phyloP scores from a whole-genome alignment of 2,888 invertebrate genomes.

The Suillia variegata region DNA sequence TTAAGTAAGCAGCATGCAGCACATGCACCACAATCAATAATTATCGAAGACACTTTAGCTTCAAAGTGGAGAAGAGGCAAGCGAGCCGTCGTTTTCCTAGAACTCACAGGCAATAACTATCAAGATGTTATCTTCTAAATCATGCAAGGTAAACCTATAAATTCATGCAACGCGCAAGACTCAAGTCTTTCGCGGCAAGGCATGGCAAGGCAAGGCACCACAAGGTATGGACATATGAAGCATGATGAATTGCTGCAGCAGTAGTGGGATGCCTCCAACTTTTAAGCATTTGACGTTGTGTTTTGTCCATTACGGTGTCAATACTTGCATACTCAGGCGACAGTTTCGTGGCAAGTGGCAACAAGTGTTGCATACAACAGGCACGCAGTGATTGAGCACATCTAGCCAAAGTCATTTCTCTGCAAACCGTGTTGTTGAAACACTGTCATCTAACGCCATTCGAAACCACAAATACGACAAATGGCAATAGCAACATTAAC shows the following conservation, averaged over 20 bases:
- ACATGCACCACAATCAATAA: conserved; percentile 17
- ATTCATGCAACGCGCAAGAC: conserved; percentile 13
- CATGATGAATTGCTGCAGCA: conserved; percentile 6
- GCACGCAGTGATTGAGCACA: not conserved
- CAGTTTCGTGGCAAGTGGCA: too few relatives aligned
- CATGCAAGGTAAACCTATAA: conserved; percentile 33
- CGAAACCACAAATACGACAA: not conserved
- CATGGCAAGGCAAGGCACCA: not conserved
- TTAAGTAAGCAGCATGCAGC: not conserved
- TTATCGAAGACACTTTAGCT: conserved; percentile 26
- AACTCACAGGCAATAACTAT: conserved; percentile 11
- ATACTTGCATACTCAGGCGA: conserved; percentile 2
- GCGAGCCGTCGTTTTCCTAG: not conserved
- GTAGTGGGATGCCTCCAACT: conserved; percentile 12
- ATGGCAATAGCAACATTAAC: too few relatives aligned
- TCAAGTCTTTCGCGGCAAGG: not conserved
- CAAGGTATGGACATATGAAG: not conserved
- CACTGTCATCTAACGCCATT: conserved; percentile 15
- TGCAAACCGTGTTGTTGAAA: conserved; percentile 5
- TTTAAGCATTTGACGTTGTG: too few relatives aligned
- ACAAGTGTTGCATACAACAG: not conserved
- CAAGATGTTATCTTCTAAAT: conserved; percentile 32
- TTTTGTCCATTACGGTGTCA: not conserved
- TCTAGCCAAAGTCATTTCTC: not conserved
- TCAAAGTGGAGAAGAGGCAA: not conserved